Evolutionary conservation across 2,888 invertebrate species (phyloP), one percentile per base, ranked within the genome.

Genomic region (Podabrus alpinus): DNA sequence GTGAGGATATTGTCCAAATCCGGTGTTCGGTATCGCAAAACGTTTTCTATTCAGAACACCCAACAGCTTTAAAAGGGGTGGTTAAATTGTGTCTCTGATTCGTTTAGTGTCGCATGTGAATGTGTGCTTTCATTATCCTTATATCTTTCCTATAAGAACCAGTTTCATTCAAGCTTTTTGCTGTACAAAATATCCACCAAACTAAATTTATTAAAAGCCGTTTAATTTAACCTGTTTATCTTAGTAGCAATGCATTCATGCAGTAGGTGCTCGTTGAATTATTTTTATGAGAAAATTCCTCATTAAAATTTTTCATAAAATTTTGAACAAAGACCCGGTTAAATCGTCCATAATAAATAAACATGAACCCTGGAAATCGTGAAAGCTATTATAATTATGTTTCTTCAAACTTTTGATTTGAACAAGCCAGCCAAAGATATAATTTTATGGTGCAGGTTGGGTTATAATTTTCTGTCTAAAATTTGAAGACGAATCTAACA

Each of bases 1-100:
- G 64, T 69, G 60, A 60, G 59, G 59, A 73, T 66, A 73, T 73
- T 70, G 70, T 66, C 15, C 15, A 59, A 70, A 73, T 73, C 73
- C 73, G 73, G 72, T 72, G 68, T 72, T 72, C 72, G 72, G 68
- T 73, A 66, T 73, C 73, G 24, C 69, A 69, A 72, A 24, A 29
- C 25, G 64, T 15, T 25, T 17, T 64, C 62, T 64, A 64, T 64
- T 64, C 62, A 64, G 19, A 64, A n/a, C 62, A 24, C 15, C 25
- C n/a, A 25, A 66, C 66, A 15, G 15, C 19, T 24, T 24, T 25
- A 21, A 66, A 25, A 25, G 24, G 66, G 66, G 66, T 19, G 19
- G 66, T 21, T 64, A 64, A 64, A 64, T 15, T 64, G 62, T 19
- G 62, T 21, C 62, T 64, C 21, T 21, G 21, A 21, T 64, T 64